Conservation (phyloP, 2,113 vertebrate genomes). For the Trogon melanurus region DNA sequence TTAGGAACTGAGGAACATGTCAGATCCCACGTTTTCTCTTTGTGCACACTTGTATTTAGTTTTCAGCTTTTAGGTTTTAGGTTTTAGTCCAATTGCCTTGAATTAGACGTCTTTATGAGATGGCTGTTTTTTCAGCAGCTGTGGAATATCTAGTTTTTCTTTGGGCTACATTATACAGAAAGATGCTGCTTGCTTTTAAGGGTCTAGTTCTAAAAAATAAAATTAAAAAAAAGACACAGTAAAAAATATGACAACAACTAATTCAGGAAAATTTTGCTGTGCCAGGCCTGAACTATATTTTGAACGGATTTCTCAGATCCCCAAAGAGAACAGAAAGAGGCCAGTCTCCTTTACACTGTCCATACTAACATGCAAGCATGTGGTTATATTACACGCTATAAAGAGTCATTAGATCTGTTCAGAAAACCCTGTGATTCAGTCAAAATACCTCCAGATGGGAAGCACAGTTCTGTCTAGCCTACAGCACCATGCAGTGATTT, state of each 20-base stretch:
- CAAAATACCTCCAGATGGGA: slow-evolving; percentile 63
- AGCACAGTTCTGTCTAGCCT: slow-evolving; percentile 32
- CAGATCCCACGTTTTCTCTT: neutral
- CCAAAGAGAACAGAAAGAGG: neutral
- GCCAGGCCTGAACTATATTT: neutral
- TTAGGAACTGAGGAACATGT: neutral
- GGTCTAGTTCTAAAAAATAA: neutral
- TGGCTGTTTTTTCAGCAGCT: neutral
- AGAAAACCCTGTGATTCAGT: neutral
- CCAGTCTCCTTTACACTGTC: neutral
- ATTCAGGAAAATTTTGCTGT: neutral
- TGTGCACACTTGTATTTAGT: neutral
- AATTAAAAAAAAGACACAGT: neutral
- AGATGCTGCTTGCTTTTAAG: neutral
- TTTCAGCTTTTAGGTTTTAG: no score
- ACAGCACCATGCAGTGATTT: slow-evolving; percentile 47
- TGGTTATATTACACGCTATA: slow-evolving; percentile 11
- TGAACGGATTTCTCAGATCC: neutral
- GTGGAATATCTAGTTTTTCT: neutral
- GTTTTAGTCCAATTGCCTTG: neutral
- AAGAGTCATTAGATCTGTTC: slow-evolving; percentile 38
- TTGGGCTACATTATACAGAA: neutral
- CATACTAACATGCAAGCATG: neutral
- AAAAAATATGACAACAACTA: neutral
- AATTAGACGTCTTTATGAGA: neutral